Evolutionary conservation across 2,797 vertebrate species (phyloP), one percentile per base, ranked within the genome.

Genomic region (Sebastiscus albofasciatus): DNA sequence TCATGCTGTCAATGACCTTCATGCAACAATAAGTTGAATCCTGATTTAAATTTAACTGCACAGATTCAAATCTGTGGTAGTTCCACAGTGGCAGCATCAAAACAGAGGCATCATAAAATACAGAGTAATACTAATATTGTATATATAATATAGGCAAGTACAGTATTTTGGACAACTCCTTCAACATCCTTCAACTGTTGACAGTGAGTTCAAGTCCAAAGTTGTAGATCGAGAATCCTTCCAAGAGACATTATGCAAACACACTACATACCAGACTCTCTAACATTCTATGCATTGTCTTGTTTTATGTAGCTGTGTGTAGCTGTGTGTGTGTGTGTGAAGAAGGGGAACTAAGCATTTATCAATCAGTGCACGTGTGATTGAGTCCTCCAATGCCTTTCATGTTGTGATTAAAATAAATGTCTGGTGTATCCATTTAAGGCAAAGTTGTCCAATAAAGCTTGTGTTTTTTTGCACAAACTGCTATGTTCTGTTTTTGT

Each of bases 281-380:
- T n/a, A 9, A 2, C 7, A 39, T 39, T 92, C 91, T 92, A 92
- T 91, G 91, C 87, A 87, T 85, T 10, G 67, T 90, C 73, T 83
- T 81, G 60, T 85, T 81, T 31, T 68, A 39, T 46, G 1, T 52
- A 16, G 16, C 14, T 46, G 42, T 46, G 42, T 75, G 56, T 73
- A 36, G n/a, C n/a, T 34, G 33, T 9, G 36, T 39, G 36, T 39
- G 36, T 13, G 36, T 73, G 58, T 83, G 49, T 75, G 60, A 73
- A 54, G 26, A 75, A 54, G 26, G 66, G 1, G 11, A 67, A 61
- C 72, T 18, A 24, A 88, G 75, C 83, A 72, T 88, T 86, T 84
- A 81, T 88, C 65, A 77, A 73, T 86, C 58, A 67, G 70, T 77
- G 79, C 72, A 81, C 72, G 59, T 71, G 60, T 77, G 65, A 80